Conservation (phyloP, 2,888 invertebrate genomes). For the Drosophila mayaguana region DNA sequence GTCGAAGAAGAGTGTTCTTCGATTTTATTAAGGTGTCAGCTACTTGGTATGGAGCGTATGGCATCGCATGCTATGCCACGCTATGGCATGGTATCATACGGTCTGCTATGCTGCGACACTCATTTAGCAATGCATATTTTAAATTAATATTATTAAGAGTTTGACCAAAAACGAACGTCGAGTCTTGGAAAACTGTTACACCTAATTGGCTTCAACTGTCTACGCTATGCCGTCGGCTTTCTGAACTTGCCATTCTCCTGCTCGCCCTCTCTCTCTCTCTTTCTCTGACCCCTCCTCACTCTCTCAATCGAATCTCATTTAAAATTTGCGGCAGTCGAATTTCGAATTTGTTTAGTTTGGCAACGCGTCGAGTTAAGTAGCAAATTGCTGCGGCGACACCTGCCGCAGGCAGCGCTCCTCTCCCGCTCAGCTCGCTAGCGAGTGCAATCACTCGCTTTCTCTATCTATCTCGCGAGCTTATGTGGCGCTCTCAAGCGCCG, state of each 20-base stretch:
- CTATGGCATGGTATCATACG: conserved; percentile 17
- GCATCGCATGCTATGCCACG: conserved; percentile 24
- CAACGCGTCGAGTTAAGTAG: conserved; percentile 39
- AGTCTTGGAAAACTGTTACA: conserved; percentile 20
- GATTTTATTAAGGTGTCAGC: conserved; percentile 62
- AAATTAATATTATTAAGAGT: conserved; percentile 60
- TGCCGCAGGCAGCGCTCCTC: conserved; percentile 44
- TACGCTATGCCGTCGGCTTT: conserved; percentile 35
- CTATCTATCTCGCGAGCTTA: conserved; percentile 14
- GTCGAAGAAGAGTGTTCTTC: conserved; percentile 33
- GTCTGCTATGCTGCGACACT: conserved; percentile 20
- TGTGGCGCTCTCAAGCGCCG: conserved; percentile 38
- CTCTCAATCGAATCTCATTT: conserved; percentile 14
- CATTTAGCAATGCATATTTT: conserved; percentile 58
- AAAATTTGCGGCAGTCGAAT: conserved; percentile 15
- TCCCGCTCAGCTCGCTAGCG: conserved; percentile 16
- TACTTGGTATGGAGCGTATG: conserved; percentile 68
- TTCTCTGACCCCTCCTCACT: not conserved
- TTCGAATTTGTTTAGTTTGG: conserved; percentile 39
- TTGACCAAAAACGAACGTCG: conserved; percentile 30
- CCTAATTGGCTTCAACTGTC: conserved; percentile 28
- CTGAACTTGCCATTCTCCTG: not conserved
- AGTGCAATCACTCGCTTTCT: conserved; percentile 1
- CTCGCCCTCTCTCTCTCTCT: not conserved
- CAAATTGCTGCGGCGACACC: conserved; percentile 70